These are phyloP conservation scores for Epiblema foenella DNA, from an alignment of 2,888 invertebrate species.

Conservation along the genomic window DNA sequence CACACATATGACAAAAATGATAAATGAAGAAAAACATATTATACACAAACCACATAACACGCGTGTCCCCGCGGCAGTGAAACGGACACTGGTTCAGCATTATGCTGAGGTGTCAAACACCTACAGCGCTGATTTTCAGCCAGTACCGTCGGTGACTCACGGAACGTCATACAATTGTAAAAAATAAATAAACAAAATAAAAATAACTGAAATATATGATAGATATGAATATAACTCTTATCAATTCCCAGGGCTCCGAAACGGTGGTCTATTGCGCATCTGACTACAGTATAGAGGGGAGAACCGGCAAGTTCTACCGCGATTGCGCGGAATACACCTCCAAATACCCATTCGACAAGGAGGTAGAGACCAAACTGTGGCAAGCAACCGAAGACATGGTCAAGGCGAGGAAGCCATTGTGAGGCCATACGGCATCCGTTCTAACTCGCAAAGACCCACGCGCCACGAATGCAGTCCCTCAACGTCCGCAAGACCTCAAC, in stretches of 20 bases:
- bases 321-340: constrained; percentile 88
- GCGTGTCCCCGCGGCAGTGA: too few relatives aligned
- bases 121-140: too few relatives aligned
- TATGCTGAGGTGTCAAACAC: too few relatives aligned
- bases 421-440: constrained; percentile 45
- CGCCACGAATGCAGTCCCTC: not conserved
- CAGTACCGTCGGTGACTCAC: too few relatives aligned
- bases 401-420: constrained; percentile 71
- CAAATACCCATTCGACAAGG: constrained; percentile 86
- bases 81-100: too few relatives aligned
- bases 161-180: too few relatives aligned
- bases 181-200: too few relatives aligned
- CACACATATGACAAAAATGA: too few relatives aligned
- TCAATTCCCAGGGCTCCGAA: constrained; percentile 88
- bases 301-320: constrained; percentile 90
- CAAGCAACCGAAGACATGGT: constrained; percentile 86
- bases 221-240: not conserved
- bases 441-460: not conserved
- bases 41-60: too few relatives aligned
- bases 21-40: too few relatives aligned
- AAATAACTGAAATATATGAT: too few relatives aligned
- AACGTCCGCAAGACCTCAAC: constrained; percentile 9
- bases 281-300: constrained; percentile 83
- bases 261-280: constrained; percentile 92
- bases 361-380: constrained; percentile 88